phyloP scores from a whole-genome alignment of 2,888 invertebrate genomes.

The Thysanoteuthis rhombus region DNA sequence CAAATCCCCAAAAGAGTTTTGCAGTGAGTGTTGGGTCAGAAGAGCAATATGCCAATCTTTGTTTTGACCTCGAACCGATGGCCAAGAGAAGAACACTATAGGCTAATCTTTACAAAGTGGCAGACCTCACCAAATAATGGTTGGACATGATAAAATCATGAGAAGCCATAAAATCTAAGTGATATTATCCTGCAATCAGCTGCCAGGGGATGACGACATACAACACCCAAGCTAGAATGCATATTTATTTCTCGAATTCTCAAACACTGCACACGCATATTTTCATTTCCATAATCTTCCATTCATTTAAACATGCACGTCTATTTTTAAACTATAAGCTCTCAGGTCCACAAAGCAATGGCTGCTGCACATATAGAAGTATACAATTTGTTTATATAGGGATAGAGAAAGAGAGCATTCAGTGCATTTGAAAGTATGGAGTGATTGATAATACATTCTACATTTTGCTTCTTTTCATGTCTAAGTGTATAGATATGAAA shows the following conservation, averaged over 20 bases:
- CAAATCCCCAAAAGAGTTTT: not conserved
- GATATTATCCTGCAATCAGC: not conserved
- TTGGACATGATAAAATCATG: not conserved
- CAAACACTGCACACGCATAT: not conserved
- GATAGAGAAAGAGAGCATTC: too few relatives aligned
- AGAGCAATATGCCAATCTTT: slow-evolving; percentile 12
- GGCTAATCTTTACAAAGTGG: not conserved
- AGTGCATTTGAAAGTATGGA: too few relatives aligned
- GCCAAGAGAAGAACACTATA: not conserved
- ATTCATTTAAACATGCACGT: not conserved
- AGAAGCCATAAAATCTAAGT: not conserved
- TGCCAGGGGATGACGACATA: not conserved
- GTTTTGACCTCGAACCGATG: not conserved
- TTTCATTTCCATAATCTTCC: not conserved
- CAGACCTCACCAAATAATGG: not conserved
- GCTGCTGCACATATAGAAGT: too few relatives aligned
- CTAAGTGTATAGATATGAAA: too few relatives aligned
- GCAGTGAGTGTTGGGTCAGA: not conserved
- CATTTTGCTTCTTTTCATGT: not conserved
- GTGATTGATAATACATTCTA: too few relatives aligned
- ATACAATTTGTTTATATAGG: too few relatives aligned
- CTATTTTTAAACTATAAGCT: not conserved
- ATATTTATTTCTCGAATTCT: not conserved
- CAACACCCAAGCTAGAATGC: not conserved
- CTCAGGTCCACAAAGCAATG: not conserved